A percentile compares a stretch with the other conserved stretches of the same genome.
Evolutionary conservation across 2,113 vertebrate genomes (phyloP).

Genomic region (Cnemophilus loriae): DNA sequence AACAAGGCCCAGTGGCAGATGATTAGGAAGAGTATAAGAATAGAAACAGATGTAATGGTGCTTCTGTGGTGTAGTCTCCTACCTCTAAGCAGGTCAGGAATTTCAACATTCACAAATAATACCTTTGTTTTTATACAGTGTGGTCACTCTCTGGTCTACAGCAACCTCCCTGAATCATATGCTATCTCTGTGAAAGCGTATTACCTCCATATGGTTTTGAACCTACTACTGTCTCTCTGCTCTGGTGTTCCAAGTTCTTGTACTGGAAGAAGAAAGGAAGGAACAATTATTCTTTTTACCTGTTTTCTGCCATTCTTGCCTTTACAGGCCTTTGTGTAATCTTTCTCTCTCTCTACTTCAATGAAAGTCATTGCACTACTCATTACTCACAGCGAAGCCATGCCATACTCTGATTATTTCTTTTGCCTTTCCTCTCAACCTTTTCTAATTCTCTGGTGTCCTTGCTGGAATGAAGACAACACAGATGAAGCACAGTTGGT

Average conservation of each 20-base stretch:
- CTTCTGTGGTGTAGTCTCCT: background rate
- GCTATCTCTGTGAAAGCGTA: background rate
- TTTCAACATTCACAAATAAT: background rate
- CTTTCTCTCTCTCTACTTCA: background rate
- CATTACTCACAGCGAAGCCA: background rate
- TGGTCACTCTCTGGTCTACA: background rate
- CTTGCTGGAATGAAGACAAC: background rate
- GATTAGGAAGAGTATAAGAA: background rate
- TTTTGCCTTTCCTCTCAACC: background rate
- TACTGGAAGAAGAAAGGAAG: background rate
- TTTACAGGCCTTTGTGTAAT: background rate
- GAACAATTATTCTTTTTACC: background rate
- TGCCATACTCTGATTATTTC: background rate
- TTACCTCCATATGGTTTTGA: background rate
- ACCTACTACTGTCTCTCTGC: background rate
- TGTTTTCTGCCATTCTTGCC: background rate
- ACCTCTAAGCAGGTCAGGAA: background rate
- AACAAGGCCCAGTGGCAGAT: background rate
- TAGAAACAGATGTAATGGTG: background rate
- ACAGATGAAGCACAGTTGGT: background rate
- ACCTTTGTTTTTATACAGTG: background rate
- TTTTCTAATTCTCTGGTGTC: background rate
- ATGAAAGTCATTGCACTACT: background rate
- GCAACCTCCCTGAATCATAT: background rate
- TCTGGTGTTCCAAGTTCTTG: background rate